Evolutionary conservation across 2,888 invertebrate species (phyloP), one percentile per base, ranked within the genome.

Genomic region (Orthosia gothica): DNA sequence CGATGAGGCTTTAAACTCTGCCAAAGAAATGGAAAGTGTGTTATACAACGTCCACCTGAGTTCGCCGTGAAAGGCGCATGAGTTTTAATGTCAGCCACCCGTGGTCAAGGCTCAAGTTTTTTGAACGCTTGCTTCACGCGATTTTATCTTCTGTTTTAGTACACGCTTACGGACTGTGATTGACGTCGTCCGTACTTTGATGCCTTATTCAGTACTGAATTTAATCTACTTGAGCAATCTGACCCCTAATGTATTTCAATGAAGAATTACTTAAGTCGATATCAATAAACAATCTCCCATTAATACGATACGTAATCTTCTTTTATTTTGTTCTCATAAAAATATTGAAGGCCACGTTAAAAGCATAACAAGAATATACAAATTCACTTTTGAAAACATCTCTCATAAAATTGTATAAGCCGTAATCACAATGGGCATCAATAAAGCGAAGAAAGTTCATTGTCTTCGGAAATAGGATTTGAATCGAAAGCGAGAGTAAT

Each of bases 21-120:
- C 85, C 84, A 91, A 94, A 94, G 95, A 95, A 96, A 95, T 95
- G 95, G 96, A 96, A 96, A 96, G 96, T 95, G 87, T 91, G 95
- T 95, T 96, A 96, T 96, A 95, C 95, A 96, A 96, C 94, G 91
- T 83, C 90, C 94, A 96, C 95, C 93, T 95, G 94, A 95, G 91
- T 89, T 91, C 87, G 92, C 92, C 94, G 96, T 96, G 96, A 96
- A 96, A 96, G 96, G 96, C 94, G 90, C 89, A 89, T 91, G 87
- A 81, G 86, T 89, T 89, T 94, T 96, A 95, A 96, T 96, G 96
- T 95, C 96, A 95, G 95, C 90, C 89, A 88, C 86, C 91, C 93
- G 95, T 96, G 96, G 96, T 96, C 96, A 96, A 96, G 96, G 96
- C 95, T 95, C 93, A 87, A 91, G 87, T 88, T 87, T 91, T 95